Evolutionary conservation across 2,113 vertebrate species (phyloP), one percentile per base, ranked within the genome.

Genomic region (Anguilla japonica): DNA sequence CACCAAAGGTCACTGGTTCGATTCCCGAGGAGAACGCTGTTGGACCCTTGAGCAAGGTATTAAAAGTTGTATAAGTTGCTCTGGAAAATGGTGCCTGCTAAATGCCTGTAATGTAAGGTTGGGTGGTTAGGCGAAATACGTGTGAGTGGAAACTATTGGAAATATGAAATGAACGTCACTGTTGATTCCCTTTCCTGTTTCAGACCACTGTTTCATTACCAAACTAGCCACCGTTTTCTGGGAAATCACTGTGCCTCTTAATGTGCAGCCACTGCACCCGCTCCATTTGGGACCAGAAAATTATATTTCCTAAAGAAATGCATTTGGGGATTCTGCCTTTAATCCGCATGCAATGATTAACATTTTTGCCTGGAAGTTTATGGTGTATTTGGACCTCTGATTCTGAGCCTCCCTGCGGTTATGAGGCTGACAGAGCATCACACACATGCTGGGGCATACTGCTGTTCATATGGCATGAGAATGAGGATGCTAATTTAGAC

Each of bases 401-500:
- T 71, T 71, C 63, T 0, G 26, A 71, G 16, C 22, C 26, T 26
- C 63, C 63, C 63, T 71, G 63, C n/a, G 63, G 63, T 71, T 71
- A 71, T n/a, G 63, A 20, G 63, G 63, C 63, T 71, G 63, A 26
- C 63, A 71, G 26, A 29, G 63, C 63, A 71, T 34, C 34, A 22
- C 63, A n/a, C 20, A 20, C 63, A 71, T 71, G 63, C 63, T 71
- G 63, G 3, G 63, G 26, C 26, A 26, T n/a, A 71, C 63, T 20
- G 22, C 63, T n/a, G 63, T n/a, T 71, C 63, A 26, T 71, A 0
- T 71, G 63, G 63, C 63, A 71, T 71, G 26, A 71, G 63, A 71
- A 71, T 71, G 63, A 71, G 63, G 63, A 5, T n/a, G 63, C n/a
- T 71, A 71, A n/a, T n/a, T 71, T 71, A 71, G 63, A 71, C 63